Evolutionary conservation across 2,113 vertebrate genomes (phyloP), one percentile per base, ranked within the genome.

Genomic region (Prionailurus bengalensis): DNA sequence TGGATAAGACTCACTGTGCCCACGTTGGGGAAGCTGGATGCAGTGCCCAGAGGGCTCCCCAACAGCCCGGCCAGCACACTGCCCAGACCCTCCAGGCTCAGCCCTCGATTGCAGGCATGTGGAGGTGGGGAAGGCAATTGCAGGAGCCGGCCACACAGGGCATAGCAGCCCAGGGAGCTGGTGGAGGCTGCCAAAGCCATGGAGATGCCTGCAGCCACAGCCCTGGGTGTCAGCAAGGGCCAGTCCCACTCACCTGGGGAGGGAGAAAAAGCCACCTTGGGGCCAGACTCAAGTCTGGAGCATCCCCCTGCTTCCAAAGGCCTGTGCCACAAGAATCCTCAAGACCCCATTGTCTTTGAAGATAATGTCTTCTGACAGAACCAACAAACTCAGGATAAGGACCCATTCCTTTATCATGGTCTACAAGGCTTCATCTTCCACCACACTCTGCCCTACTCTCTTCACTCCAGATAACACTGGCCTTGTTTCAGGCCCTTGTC

Each of bases 61-160:
- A 99, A 96, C n/a, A 99, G 89, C 83, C 99, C 99, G 0, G 99
- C 98, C 78, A 99, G 96, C 80, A 99, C 95, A 95, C 98, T 99
- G 81, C 99, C 98, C 79, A 99, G 76, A 4, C 99, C 99, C 96
- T 99, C 99, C 27, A 86, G 66, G 95, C 98, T 98, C 78, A 99
- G 98, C 0, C 99, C 99, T 7, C 99, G 98, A 98, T 98, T 99
- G 96, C 98, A 99, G 55, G 99, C 97, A 0, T 99, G 95, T 0
- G 97, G 73, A 6, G 99, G 98, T 1, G 98, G 98, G 16, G 19
- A 78, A 1, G 99, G 98, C 53, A 96, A 98, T 84, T 16, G 97
- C 96, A 99, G 93, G 79, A 99, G 97, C 87, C 97, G 98, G 48
- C 98, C 97, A 0, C 99, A 99, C 81, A 99, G 89, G 89, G 99